A percentile compares a stretch with the other conserved stretches of the same genome.
These are phyloP conservation scores for Drosophila obscura DNA, from an alignment of 1,140 invertebrate species.

Conservation along the genomic window DNA sequence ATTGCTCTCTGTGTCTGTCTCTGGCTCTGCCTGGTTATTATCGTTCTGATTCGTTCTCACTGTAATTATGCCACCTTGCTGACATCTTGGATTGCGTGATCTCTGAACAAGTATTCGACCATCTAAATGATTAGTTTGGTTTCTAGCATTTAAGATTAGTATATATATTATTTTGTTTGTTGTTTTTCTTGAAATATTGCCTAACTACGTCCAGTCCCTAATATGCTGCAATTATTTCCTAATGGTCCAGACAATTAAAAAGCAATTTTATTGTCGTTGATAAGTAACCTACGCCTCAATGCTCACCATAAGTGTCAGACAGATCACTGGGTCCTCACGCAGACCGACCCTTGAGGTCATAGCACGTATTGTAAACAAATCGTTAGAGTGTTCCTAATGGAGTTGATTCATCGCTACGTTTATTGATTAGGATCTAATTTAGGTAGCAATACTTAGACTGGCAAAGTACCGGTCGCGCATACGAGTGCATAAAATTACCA, in stretches of 20 bases:
- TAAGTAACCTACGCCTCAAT: slow-evolving; percentile 36
- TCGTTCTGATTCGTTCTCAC: slow-evolving; percentile 25
- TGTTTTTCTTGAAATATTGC: slow-evolving; percentile 33
- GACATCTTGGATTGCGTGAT: slow-evolving; percentile 35
- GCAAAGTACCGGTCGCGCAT: too few relatives aligned
- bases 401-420: slow-evolving; percentile 10
- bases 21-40: slow-evolving; percentile 1
- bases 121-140: slow-evolving; percentile 14
- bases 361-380: slow-evolving; percentile 14
- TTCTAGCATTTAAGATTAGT: slow-evolving; percentile 9
- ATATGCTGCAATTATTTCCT: slow-evolving; percentile 48
- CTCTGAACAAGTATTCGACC: slow-evolving; percentile 9
- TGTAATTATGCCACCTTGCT: slow-evolving; percentile 41
- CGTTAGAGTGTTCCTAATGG: slow-evolving; percentile 7
- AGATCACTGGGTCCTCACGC: slow-evolving; percentile 25
- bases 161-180: background rate
- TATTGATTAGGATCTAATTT: slow-evolving; percentile 2
- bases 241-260: slow-evolving; percentile 67
- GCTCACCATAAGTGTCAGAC: slow-evolving; percentile 46
- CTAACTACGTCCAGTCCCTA: slow-evolving; percentile 14
- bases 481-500: too few relatives aligned
- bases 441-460: background rate
- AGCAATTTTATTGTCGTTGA: slow-evolving; percentile 52
- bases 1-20: background rate
- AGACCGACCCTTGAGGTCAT: background rate